These are phyloP conservation scores for Oligia latruncula DNA, from an alignment of 2,888 invertebrate species.

Conservation along the genomic window DNA sequence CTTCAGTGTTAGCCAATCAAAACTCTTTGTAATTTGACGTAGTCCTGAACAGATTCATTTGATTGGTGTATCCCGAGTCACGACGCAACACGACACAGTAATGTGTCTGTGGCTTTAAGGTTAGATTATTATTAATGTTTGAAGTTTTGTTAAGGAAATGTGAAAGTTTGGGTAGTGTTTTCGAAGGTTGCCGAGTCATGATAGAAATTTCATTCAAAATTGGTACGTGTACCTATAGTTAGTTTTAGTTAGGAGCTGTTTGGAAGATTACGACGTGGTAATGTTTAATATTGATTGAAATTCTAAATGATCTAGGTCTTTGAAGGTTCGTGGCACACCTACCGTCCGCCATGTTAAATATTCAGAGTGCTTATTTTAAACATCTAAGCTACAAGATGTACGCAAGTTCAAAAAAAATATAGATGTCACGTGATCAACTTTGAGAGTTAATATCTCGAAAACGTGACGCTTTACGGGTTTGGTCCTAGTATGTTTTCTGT, in stretches of 20 bases:
- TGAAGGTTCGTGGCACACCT: not conserved
- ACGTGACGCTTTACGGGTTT: not conserved
- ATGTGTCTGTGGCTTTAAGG: not conserved
- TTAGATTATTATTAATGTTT: conserved; percentile 49
- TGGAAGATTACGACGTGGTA: not conserved
- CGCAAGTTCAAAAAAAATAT: too few relatives aligned
- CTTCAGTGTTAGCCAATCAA: too few relatives aligned
- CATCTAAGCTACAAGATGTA: not conserved
- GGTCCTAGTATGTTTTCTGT: not conserved
- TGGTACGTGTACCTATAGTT: too few relatives aligned
- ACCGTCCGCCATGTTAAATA: not conserved
- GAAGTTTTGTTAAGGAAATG: conserved; percentile 21
- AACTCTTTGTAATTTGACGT: too few relatives aligned
- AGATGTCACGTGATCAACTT: not conserved
- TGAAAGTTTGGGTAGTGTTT: conserved; percentile 32
- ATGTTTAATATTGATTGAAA: not conserved
- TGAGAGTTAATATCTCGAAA: not conserved
- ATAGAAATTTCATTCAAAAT: not conserved
- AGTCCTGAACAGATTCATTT: too few relatives aligned
- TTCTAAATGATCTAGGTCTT: not conserved
- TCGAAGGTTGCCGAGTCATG: conserved; percentile 11
- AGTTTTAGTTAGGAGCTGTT: not conserved
- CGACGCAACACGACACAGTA: too few relatives aligned
- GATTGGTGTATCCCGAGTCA: too few relatives aligned
- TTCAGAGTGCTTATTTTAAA: not conserved